A percentile compares a stretch with the other conserved stretches of the same genome.
Evolutionary conservation across 2,888 invertebrate species (phyloP).

Genomic region (Mayetiola destructor): DNA sequence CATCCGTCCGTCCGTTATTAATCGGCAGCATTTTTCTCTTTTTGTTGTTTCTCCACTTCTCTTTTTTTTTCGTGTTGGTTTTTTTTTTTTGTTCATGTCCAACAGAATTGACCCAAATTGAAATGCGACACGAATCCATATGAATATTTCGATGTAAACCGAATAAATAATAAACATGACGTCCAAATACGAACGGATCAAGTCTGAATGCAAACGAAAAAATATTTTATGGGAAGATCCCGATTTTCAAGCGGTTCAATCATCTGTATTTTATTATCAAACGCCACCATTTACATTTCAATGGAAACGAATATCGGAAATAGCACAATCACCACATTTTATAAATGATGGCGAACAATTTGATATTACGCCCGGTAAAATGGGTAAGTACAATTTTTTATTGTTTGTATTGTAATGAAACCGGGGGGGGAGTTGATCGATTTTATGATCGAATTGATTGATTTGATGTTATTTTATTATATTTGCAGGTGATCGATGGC

Average conservation of each 20-base stretch:
- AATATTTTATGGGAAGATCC: slow-evolving; percentile 81
- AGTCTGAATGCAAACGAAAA: slow-evolving; percentile 61
- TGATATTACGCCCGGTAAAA: slow-evolving; percentile 73
- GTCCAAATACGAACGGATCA: slow-evolving; percentile 60
- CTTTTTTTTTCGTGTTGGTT: no score
- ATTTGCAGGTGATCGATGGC: slow-evolving; percentile 70
- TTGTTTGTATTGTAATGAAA: background rate
- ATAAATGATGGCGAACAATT: slow-evolving; percentile 47
- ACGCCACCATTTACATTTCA: slow-evolving; percentile 86
- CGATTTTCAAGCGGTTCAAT: slow-evolving; percentile 76
- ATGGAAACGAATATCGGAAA: slow-evolving; percentile 75
- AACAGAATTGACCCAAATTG: no score
- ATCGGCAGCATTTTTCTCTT: no score
- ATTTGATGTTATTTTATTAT: background rate
- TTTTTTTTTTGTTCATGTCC: background rate
- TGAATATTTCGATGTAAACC: background rate
- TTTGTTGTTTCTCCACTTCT: no score
- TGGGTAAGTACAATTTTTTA: slow-evolving; percentile 49
- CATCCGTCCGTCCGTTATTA: no score
- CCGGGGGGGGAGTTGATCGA: background rate
- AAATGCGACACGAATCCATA: background rate
- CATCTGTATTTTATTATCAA: slow-evolving; percentile 85
- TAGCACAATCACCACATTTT: slow-evolving; percentile 58
- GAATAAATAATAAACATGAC: slow-evolving; percentile 25
- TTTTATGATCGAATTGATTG: background rate